Percentiles rank a stretch among this genome's conserved stretches.
Evolutionary conservation across 2,888 invertebrate species (phyloP).

Genomic region (Tipula confusa): DNA sequence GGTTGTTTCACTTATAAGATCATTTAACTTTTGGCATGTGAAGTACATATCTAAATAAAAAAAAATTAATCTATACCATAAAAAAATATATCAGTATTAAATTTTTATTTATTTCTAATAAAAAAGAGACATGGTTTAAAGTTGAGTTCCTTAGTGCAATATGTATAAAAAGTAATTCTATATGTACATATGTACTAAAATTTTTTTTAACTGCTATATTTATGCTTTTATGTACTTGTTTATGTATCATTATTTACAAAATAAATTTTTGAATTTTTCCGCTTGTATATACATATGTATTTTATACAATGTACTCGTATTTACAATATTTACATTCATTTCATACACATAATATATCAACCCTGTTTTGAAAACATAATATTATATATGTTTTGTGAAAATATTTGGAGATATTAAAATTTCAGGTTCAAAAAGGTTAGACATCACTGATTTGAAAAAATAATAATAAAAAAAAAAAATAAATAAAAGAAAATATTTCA

Average conservation of each 20-base stretch:
- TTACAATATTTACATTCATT: not conserved
- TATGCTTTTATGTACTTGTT: not conserved
- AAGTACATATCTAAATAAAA: not conserved
- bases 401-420: not conserved
- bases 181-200: not conserved
- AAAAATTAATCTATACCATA: not conserved
- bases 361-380: not conserved
- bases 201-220: not conserved
- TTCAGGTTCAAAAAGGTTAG: not conserved
- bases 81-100: not conserved
- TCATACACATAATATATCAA: not conserved
- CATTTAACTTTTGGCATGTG: not conserved
- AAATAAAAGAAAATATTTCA: not conserved
- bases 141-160: not conserved
- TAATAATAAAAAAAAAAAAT: not conserved
- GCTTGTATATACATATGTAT: not conserved
- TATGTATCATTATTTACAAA: not conserved
- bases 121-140: not conserved
- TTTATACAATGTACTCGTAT: not conserved
- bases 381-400: not conserved
- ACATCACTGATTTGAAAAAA: not conserved
- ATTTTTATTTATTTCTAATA: not conserved
- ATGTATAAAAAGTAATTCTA: not conserved
- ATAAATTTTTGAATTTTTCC: not conserved
- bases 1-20: not conserved